Evolutionary conservation across 2,113 vertebrate genomes (phyloP).

Genomic region (Montifringilla adamsi): DNA sequence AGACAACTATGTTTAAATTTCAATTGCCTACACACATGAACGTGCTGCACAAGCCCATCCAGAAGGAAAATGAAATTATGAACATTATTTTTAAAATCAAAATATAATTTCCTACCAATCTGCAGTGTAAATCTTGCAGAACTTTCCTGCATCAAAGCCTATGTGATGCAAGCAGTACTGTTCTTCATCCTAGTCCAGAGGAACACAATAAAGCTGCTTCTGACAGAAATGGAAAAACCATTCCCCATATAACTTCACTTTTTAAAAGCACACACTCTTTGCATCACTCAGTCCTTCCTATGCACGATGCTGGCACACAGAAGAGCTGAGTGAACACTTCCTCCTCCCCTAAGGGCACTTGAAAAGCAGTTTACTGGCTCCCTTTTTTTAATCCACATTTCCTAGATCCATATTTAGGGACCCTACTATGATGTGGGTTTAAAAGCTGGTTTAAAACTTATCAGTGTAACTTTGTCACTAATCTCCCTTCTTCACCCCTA

Average conservation of each 20-base stretch:
- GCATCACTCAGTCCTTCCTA: background rate
- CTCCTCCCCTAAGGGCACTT: background rate
- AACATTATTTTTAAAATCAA: background rate
- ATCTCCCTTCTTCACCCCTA: background rate
- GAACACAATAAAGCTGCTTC: background rate
- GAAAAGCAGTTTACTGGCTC: background rate
- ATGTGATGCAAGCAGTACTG: background rate
- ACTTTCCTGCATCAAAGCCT: background rate
- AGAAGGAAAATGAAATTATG: background rate
- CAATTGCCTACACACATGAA: background rate
- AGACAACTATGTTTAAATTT: background rate
- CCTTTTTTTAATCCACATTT: conserved; percentile 27
- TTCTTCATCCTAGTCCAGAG: background rate
- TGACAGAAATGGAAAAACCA: background rate
- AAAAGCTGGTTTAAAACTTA: background rate
- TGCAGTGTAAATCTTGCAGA: background rate
- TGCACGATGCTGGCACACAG: background rate
- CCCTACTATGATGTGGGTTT: background rate
- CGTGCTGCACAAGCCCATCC: background rate
- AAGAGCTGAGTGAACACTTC: background rate
- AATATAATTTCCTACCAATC: background rate
- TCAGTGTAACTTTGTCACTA: background rate
- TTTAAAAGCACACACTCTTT: background rate
- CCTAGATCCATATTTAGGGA: conserved; percentile 2
- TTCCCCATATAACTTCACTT: background rate